Percentiles rank a stretch among this genome's conserved stretches.
Conservation (phyloP, 2,113 vertebrate species). For the Todiramphus saurophagus region DNA sequence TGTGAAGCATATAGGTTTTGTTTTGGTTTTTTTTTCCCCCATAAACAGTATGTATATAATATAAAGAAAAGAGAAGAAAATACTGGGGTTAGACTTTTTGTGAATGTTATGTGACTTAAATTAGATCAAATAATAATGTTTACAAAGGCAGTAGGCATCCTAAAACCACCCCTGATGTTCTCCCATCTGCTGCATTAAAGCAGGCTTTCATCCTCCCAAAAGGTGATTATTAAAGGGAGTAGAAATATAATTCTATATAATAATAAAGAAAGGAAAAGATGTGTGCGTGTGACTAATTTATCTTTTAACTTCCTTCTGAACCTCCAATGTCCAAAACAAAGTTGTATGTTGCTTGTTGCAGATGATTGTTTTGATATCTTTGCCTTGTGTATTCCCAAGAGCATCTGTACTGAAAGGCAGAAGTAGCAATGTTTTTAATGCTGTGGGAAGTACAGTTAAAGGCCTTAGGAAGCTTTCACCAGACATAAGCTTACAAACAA, state of each 20-base stretch:
- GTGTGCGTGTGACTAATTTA: not conserved
- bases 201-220: not conserved
- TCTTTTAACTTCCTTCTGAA: not conserved
- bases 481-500: accelerated
- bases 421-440: not conserved
- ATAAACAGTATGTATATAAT: not conserved
- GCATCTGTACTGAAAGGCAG: not conserved
- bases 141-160: not conserved
- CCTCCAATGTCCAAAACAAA: not conserved
- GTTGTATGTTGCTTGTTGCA: not conserved
- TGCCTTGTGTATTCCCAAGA: not conserved
- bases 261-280: not conserved
- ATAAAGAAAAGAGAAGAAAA: not conserved
- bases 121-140: slow-evolving; percentile 10
- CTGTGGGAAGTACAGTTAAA: not conserved
- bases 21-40: not conserved
- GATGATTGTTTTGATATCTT: not conserved
- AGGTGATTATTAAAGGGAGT: not conserved
- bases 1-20: not conserved
- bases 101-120: not conserved
- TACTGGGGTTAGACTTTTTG: not conserved
- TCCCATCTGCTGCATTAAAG: slow-evolving; percentile 14
- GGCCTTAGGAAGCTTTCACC: not conserved
- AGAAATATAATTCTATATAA: not conserved
- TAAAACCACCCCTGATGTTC: not conserved